phyloP scores from a whole-genome alignment of 2,888 invertebrate species.

The Troglohyphantes excavatus region DNA sequence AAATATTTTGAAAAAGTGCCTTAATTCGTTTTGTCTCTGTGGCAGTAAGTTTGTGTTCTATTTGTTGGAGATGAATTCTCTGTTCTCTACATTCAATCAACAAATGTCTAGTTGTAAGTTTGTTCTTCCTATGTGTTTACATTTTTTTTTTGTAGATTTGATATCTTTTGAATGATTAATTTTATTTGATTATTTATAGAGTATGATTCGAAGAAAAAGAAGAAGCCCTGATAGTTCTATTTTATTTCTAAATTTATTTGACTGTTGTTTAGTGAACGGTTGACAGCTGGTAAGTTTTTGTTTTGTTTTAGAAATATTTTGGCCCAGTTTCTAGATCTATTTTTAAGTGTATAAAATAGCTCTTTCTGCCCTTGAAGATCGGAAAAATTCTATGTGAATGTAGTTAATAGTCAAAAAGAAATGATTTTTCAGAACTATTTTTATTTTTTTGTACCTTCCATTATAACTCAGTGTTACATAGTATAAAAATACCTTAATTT shows the following conservation, averaged over 20 bases:
- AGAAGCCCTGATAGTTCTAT: background rate
- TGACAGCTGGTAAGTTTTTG: conserved; percentile 58
- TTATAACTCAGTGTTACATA: background rate
- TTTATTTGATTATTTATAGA: background rate
- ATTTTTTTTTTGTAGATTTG: background rate
- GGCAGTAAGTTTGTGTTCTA: too few relatives aligned
- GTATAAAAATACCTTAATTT: background rate
- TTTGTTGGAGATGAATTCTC: too few relatives aligned
- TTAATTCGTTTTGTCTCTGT: too few relatives aligned
- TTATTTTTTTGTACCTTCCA: background rate
- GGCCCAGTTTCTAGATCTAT: conserved; percentile 61
- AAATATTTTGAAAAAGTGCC: too few relatives aligned
- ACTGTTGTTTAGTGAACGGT: conserved; percentile 7
- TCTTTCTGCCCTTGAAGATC: background rate
- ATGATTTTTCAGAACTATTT: background rate
- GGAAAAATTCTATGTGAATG: background rate
- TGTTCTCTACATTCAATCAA: background rate
- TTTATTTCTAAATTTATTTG: background rate
- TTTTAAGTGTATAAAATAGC: background rate
- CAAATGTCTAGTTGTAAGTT: background rate
- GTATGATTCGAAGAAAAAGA: conserved; percentile 21
- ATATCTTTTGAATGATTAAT: background rate
- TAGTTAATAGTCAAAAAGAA: background rate
- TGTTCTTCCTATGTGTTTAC: background rate
- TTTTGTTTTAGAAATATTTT: conserved; percentile 17